These are phyloP conservation scores for Potamilus streckersoni DNA, from an alignment of 1,140 invertebrate genomes.

Conservation along the genomic window DNA sequence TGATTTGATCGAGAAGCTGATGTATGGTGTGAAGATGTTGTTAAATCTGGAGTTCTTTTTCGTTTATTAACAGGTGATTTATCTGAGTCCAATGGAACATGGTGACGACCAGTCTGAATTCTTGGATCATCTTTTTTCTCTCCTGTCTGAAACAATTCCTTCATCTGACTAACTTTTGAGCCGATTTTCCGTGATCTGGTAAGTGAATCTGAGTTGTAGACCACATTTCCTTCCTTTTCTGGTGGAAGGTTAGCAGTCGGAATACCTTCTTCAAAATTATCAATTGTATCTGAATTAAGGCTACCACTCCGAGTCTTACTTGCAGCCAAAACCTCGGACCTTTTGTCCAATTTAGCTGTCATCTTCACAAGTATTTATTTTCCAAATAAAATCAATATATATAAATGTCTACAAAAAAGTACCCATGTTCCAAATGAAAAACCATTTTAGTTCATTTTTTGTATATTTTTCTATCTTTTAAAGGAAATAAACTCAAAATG, in stretches of 20 bases:
- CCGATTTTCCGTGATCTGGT: constrained; percentile 23
- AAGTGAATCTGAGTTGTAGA: constrained; percentile 8
- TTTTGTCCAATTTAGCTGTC: no score
- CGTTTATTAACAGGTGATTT: constrained; percentile 1
- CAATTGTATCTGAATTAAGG: constrained; percentile 10
- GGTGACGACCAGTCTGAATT: constrained; percentile 4
- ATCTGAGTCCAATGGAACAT: constrained; percentile 6
- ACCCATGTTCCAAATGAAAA: no score
- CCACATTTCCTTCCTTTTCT: no score
- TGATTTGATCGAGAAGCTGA: not conserved
- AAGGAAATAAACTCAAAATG: no score
- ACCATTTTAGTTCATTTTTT: no score
- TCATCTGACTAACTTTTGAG: constrained; percentile 47
- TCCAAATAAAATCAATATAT: no score
- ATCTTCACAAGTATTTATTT: no score
- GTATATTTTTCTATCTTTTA: no score
- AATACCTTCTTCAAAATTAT: constrained; percentile 32
- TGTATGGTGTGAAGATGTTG: constrained; percentile 11
- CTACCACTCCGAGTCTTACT: constrained; percentile 44
- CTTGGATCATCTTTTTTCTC: not conserved
- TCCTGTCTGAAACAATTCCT: constrained; percentile 46
- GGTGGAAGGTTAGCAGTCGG: constrained; percentile 2
- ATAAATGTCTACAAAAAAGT: no score
- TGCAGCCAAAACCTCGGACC: constrained; percentile 34
- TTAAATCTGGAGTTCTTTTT: not conserved